Conservation (phyloP, 2,888 invertebrate species). For the Oscheius sp. region DNA sequence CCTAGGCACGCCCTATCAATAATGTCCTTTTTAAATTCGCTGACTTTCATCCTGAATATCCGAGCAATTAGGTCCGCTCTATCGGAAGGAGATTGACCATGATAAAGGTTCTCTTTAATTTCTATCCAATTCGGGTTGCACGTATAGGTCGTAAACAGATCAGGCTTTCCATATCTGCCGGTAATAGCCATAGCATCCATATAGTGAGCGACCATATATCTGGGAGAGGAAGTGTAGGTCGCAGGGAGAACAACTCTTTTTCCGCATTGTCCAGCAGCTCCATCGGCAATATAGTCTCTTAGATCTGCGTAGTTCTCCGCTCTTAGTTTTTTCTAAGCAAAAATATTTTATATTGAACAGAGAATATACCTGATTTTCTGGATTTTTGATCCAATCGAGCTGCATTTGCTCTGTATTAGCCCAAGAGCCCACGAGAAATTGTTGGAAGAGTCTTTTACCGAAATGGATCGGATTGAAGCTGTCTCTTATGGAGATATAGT, state of each 20-base stretch:
- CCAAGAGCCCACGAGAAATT: constrained; percentile 70
- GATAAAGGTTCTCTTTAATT: no score
- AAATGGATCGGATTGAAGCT: constrained; percentile 58
- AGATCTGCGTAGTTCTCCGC: background rate
- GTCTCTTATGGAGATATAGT: constrained; percentile 37
- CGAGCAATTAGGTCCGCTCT: no score
- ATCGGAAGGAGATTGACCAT: no score
- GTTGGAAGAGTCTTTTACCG: constrained; percentile 65
- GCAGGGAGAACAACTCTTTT: constrained; percentile 58
- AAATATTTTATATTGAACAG: no score
- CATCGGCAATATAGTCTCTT: constrained; percentile 7
- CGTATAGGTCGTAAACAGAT: no score
- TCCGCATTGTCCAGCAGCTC: constrained; percentile 34
- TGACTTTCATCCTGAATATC: no score
- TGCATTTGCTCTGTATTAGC: constrained; percentile 70
- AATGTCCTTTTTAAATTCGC: no score
- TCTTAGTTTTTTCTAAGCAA: background rate
- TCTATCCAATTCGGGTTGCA: no score
- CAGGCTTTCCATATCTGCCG: no score
- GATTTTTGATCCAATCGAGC: constrained; percentile 64
- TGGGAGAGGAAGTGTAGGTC: constrained; percentile 67
- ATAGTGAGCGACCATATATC: constrained; percentile 64
- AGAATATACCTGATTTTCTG: no score
- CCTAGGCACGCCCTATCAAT: no score
- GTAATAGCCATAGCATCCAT: no score